Evolutionary conservation across 2,113 vertebrate genomes (phyloP), one percentile per base, ranked within the genome.

Genomic region (Ptychochromis oligacanthus): DNA sequence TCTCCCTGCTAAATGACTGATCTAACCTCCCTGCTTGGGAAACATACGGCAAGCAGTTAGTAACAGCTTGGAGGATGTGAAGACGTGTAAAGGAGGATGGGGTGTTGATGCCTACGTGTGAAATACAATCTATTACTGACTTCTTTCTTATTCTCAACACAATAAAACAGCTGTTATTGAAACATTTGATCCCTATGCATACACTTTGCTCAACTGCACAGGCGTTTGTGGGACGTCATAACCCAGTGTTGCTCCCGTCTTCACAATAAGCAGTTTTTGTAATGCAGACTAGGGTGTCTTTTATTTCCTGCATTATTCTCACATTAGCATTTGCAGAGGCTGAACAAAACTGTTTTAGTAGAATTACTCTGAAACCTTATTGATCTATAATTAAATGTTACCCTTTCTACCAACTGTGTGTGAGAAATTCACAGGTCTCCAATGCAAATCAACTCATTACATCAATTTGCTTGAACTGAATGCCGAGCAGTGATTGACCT

Each of bases 311-410:
- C 26, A 22, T 79, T 70, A 56, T 70, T 43, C 54, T 13, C 49
- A 43, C 28, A 64, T 80, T 83, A 80, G 77, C 81, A 62, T 34
- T 72, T 34, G 46, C 46, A 72, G 26, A n/a, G 34, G 26, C 67
- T 54, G 46, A 72, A 54, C 18, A 31, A n/a, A 17, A 10, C 70
- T 13, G 20, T 70, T 46, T 60, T 62, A 55, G 61, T 38, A 31
- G n/a, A 86, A 72, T 74, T n/a, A 34, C 36, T 3, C 28, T 26
- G 60, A 78, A 4, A 34, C 6, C 8, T 59, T 84, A 80, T 81
- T 88, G 78, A 91, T 92, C 78, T 79, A 88, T 91, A 89, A 87
- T 86, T 90, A 77, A 92, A 70, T 26, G 54, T 79, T 70, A 52
- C 54, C 77, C 46, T 72, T 54, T 72, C 56, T 46, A 57, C 40